Conservation (phyloP, 2,797 vertebrate species). For the Pipistrellus pygmaeus region DNA sequence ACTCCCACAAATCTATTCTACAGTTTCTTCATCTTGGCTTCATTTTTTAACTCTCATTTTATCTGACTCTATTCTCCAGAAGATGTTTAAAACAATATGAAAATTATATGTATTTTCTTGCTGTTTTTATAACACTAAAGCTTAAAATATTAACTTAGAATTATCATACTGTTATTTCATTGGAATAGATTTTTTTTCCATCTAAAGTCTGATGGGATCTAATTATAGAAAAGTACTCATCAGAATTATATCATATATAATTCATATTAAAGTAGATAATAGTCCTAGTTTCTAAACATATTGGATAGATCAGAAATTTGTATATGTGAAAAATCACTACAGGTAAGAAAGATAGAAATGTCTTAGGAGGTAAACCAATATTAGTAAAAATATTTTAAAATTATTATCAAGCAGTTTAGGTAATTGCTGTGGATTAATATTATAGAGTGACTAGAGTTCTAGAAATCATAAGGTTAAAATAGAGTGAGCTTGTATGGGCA, state of each 20-base stretch:
- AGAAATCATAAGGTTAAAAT: neutral
- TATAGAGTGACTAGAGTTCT: no score
- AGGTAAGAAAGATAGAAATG: neutral
- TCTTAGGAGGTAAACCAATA: neutral
- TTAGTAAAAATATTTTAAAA: neutral
- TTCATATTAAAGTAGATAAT: conserved; percentile 8
- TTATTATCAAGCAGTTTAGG: conserved; percentile 2
- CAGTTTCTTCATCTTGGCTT: no score
- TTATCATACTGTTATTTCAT: neutral
- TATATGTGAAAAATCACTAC: neutral
- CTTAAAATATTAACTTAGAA: conserved; percentile 56
- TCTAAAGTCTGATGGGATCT: neutral
- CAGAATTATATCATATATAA: conserved; percentile 20
- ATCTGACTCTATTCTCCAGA: neutral
- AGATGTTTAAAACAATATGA: neutral
- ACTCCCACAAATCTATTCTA: no score
- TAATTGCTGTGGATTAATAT: neutral
- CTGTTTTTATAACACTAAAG: conserved; percentile 3
- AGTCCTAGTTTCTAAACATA: neutral
- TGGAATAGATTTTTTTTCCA: conserved; percentile 1
- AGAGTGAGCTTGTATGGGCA: neutral
- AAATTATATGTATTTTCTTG: neutral
- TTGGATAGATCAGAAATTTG: neutral
- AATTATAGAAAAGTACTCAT: conserved; percentile 23
- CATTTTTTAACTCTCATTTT: conserved; percentile 29